Conservation (phyloP, 35 echinoderm and acorn worm species). For the Holothuria glaberrima region DNA sequence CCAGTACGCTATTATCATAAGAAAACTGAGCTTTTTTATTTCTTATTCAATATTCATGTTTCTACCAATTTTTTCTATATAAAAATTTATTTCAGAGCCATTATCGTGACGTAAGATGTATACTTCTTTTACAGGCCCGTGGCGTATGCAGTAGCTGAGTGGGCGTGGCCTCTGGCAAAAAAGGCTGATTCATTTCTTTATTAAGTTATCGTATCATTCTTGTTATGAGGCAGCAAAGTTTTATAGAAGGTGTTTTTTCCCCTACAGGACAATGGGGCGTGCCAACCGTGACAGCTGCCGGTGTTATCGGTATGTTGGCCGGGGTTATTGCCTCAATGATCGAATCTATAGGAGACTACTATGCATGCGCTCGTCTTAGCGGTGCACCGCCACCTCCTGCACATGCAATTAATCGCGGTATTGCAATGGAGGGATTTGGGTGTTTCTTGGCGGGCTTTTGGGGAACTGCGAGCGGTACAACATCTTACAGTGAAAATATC, state of each 20-base stretch:
- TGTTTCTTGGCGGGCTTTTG: conserved; percentile 91
- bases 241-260: neutral
- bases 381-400: conserved; percentile 84
- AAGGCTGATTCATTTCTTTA: too few relatives aligned
- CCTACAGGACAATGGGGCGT: conserved; percentile 84
- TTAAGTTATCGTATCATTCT: too few relatives aligned
- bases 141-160: too few relatives aligned
- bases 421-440: conserved; percentile 77
- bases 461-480: conserved; percentile 90
- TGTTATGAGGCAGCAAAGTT: too few relatives aligned
- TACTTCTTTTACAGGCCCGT: too few relatives aligned
- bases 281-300: conserved; percentile 72
- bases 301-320: conserved; percentile 85
- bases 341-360: conserved; percentile 91
- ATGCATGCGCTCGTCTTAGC: conserved; percentile 85
- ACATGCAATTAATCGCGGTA: conserved; percentile 90
- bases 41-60: too few relatives aligned
- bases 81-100: too few relatives aligned
- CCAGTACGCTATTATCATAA: too few relatives aligned
- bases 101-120: too few relatives aligned
- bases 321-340: conserved; percentile 90
- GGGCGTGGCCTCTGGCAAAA: too few relatives aligned
- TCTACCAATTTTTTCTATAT: too few relatives aligned
- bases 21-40: too few relatives aligned
- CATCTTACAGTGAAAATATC: conserved; percentile 92